Evolutionary conservation across 2,797 vertebrate species (phyloP).

Genomic region (Clamator glandarius): DNA sequence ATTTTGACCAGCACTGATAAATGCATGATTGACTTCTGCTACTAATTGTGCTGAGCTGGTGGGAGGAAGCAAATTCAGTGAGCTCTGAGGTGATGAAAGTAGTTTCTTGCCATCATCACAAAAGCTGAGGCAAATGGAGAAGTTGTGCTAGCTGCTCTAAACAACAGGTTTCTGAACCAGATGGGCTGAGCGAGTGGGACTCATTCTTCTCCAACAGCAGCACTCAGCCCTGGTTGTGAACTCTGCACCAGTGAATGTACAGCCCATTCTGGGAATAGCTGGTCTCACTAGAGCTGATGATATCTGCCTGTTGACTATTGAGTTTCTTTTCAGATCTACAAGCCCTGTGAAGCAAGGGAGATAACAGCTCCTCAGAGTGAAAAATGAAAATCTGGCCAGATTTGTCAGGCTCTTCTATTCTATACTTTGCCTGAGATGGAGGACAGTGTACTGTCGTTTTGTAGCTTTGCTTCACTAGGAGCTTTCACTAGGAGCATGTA

Average conservation of each 20-base stretch:
- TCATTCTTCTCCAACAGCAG: background rate
- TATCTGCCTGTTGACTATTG: background rate
- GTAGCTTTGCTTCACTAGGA: background rate
- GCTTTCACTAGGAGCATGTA: background rate
- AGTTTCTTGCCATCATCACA: background rate
- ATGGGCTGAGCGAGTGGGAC: background rate
- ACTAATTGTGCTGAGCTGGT: background rate
- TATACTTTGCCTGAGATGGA: background rate
- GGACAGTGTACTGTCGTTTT: background rate
- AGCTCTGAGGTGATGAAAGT: background rate
- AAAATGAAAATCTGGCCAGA: background rate
- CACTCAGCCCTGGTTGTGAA: background rate
- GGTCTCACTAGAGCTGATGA: background rate
- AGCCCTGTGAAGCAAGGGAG: background rate
- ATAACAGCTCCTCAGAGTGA: background rate
- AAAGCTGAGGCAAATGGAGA: background rate
- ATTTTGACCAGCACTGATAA: background rate
- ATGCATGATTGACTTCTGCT: background rate
- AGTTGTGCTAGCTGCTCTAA: background rate
- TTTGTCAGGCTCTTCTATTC: background rate
- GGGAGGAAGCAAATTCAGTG: slow-evolving; percentile 8
- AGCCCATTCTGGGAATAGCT: background rate
- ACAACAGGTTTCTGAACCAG: background rate
- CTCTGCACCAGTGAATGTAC: background rate
- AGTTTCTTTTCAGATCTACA: background rate